phyloP scores from a whole-genome alignment of 1,140 invertebrate genomes.

The Drosophila prosaltans region DNA sequence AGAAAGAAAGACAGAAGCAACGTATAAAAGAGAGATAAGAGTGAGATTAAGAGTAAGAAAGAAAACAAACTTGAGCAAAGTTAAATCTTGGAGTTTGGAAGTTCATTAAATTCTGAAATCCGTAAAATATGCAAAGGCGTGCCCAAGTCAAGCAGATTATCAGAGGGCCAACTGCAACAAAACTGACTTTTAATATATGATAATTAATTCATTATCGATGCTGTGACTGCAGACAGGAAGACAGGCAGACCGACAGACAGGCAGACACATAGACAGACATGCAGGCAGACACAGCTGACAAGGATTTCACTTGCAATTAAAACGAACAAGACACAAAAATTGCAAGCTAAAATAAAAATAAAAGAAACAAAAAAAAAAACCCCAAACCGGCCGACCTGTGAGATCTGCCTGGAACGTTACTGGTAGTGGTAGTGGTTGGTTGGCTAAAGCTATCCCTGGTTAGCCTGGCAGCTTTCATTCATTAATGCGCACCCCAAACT shows the following conservation, averaged over 20 bases:
- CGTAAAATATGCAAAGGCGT: conserved; percentile 80
- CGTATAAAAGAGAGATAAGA: too few relatives aligned
- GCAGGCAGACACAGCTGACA: conserved; percentile 57
- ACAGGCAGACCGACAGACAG: conserved; percentile 21
- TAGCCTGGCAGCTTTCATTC: conserved; percentile 64
- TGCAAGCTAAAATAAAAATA: conserved; percentile 25
- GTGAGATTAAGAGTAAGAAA: neutral
- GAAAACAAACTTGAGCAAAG: neutral
- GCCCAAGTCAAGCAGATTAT: conserved; percentile 66
- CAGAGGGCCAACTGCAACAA: conserved; percentile 48
- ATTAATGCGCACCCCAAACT: conserved; percentile 72
- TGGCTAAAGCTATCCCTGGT: neutral
- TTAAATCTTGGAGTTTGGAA: conserved; percentile 23
- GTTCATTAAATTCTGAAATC: conserved; percentile 67
- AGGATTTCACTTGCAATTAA: conserved; percentile 82
- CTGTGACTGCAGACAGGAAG: conserved; percentile 55
- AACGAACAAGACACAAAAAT: conserved; percentile 79
- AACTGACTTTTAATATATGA: conserved; percentile 80
- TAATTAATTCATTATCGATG: conserved; percentile 82
- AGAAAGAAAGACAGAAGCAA: conserved; percentile 13
- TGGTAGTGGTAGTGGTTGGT: neutral
- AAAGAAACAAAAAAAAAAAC: too few relatives aligned
- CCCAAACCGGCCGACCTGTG: neutral
- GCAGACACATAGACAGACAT: conserved; percentile 25
- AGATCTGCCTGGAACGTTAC: neutral